Base-by-base conservation (phyloP, 2,888 invertebrate genomes). In the Meteorus colon region DNA sequence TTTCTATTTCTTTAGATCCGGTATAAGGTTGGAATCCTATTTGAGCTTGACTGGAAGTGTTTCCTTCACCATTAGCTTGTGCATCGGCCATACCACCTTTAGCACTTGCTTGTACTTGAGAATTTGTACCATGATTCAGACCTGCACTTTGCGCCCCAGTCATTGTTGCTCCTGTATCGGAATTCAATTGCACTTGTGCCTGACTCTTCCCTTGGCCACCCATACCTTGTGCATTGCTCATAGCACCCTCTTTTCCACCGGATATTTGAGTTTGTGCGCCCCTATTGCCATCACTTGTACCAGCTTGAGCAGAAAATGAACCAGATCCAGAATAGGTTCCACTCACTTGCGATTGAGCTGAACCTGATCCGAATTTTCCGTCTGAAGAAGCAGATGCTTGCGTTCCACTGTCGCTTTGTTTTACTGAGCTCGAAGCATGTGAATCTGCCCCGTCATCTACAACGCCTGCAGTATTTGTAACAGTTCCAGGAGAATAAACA, bases 1-100 rank as follows among this genome's bases (percentile, higher is more conserved):
- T 90, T 34, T 89, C 84, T 82, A 92, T 91, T 66, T 93, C 93
- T 76, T 92, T 91, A 0, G 82, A 78, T 4, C 83, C 84, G 83
- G 93, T 92, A 82, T 93, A 93, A 0, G 96, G 96, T 71, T 94
- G 93, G 85, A 96, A 96, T 0, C 96, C 96, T 77, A 96, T 96
- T 90, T 96, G 96, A 3, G 96, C 96, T 90, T 96, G 96, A 45
- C 96, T 96, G 0, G 95, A 96, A 0, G 96, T 96, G 83, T 94
- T 95, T 4, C 96, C 96, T 2, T 95, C 94, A 0, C 96, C 96
- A 84, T 94, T 94, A 0, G 96, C 95, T 90, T 96, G 96, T 0
- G 96, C 95, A 87, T 96, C 96, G 1, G 96, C 96, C 91, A 96
- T 92, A 4, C 96, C 96, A 24, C 96, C 96, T 89, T 94, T 95